Percentiles rank a stretch among this genome's conserved stretches.
phyloP scores from a whole-genome alignment of 2,113 vertebrate genomes.

The Butorides virescens region DNA sequence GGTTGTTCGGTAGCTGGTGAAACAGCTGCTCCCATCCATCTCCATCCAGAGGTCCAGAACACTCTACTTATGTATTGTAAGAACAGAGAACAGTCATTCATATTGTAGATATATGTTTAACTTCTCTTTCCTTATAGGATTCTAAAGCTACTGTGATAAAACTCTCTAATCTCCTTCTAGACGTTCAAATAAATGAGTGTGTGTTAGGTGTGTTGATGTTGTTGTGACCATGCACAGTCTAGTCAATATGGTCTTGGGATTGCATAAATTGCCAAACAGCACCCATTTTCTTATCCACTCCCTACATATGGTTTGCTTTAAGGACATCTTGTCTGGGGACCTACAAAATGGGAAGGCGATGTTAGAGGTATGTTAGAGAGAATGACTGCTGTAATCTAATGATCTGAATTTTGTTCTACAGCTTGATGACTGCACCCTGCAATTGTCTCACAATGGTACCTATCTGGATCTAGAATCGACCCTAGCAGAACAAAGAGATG shows the following conservation, averaged over 20 bases:
- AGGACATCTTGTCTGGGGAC: not conserved
- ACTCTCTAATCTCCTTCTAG: not conserved
- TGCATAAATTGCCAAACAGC: not conserved
- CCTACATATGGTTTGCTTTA: not conserved
- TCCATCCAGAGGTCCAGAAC: not conserved
- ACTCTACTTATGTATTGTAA: not conserved
- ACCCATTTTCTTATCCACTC: not conserved
- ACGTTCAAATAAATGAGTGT: not conserved
- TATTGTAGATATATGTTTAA: not conserved
- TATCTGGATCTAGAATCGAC: slow-evolving; percentile 97
- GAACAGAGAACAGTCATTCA: not conserved
- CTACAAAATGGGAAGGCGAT: fast-evolving
- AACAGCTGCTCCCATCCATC: not conserved
- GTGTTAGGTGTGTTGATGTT: not conserved
- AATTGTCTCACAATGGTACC: slow-evolving; percentile 93
- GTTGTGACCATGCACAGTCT: not conserved
- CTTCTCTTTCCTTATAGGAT: not conserved
- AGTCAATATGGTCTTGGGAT: not conserved
- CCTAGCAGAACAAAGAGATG: slow-evolving; percentile 91
- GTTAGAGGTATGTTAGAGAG: not conserved
- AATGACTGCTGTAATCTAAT: not conserved
- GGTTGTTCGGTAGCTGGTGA: not conserved
- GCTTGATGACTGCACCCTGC: slow-evolving; percentile 95
- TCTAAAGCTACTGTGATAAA: not conserved
- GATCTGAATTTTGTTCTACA: slow-evolving; percentile 61